A percentile compares a stretch with the other conserved stretches of the same genome.
Evolutionary conservation across 2,113 vertebrate genomes (phyloP).

Genomic region (Odocoileus virginianus): DNA sequence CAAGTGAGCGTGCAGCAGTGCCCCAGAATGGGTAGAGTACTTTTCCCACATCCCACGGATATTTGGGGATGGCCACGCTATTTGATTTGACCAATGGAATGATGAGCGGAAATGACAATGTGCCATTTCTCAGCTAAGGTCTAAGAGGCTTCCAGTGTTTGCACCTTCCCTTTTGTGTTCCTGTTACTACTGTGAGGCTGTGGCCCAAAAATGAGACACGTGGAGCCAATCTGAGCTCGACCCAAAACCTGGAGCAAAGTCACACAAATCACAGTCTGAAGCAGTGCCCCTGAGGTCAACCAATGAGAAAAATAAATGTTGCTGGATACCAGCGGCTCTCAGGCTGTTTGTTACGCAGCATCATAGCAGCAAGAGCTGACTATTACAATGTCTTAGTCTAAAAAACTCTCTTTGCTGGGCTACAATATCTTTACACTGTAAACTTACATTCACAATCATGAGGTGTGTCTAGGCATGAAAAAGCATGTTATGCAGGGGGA

Average conservation of each 20-base stretch:
- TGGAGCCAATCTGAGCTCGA: background rate
- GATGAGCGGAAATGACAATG: background rate
- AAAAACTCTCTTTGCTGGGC: background rate
- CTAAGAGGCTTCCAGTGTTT: too few species aligned
- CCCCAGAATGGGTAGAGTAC: fast-evolving
- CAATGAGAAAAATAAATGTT: background rate
- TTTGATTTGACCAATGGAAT: background rate
- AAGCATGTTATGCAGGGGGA: fast-evolving
- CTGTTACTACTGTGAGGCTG: background rate
- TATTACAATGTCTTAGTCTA: background rate
- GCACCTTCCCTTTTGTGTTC: background rate
- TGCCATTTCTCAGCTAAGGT: background rate
- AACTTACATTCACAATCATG: background rate
- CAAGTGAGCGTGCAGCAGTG: fast-evolving
- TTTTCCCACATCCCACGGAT: background rate
- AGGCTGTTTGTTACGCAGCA: background rate
- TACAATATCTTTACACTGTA: background rate
- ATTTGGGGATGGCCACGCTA: background rate
- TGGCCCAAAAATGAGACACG: background rate
- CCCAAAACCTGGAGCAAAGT: background rate
- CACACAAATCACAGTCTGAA: background rate
- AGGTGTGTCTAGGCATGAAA: background rate
- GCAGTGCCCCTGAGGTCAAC: background rate
- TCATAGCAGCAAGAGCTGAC: background rate
- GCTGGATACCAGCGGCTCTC: fast-evolving